phyloP scores from a whole-genome alignment of 1,140 invertebrate genomes.

The Antheraea pernyi region DNA sequence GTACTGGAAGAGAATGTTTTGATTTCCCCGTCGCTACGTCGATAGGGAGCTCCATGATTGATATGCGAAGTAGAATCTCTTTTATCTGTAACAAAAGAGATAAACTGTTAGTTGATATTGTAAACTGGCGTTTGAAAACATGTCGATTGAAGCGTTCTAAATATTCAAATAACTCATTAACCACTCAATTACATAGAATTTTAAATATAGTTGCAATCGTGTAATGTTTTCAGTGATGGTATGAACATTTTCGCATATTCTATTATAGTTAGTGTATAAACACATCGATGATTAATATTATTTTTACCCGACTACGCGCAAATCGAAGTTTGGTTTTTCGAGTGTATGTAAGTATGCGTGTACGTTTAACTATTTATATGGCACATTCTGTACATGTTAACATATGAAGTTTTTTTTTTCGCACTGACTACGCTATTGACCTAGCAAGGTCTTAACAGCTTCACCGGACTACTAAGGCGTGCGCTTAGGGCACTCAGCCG shows the following conservation, averaged over 20 bases:
- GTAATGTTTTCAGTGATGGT: neutral
- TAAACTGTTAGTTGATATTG: constrained; percentile 21
- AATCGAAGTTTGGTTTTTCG: too few species aligned
- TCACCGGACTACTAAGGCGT: too few species aligned
- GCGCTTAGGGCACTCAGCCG: too few species aligned
- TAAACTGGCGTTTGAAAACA: constrained; percentile 1
- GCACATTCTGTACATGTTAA: too few species aligned
- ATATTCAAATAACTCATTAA: constrained; percentile 2
- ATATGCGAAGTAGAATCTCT: constrained; percentile 25
- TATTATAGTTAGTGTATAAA: too few species aligned
- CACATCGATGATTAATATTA: too few species aligned
- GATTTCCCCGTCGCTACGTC: constrained; percentile 36
- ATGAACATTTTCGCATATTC: neutral
- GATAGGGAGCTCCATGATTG: constrained; percentile 45
- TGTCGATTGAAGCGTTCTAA: constrained; percentile 6
- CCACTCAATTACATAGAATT: neutral
- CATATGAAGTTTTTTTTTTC: too few species aligned
- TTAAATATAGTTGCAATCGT: neutral
- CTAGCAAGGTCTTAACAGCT: too few species aligned
- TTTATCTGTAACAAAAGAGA: constrained; percentile 63
- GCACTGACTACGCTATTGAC: too few species aligned
- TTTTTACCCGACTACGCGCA: too few species aligned
- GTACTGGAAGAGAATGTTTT: constrained; percentile 50
- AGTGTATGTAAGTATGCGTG: too few species aligned
- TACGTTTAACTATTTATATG: too few species aligned